Conservation (phyloP, 2,888 invertebrate species). For the Stramonita haemastoma region DNA sequence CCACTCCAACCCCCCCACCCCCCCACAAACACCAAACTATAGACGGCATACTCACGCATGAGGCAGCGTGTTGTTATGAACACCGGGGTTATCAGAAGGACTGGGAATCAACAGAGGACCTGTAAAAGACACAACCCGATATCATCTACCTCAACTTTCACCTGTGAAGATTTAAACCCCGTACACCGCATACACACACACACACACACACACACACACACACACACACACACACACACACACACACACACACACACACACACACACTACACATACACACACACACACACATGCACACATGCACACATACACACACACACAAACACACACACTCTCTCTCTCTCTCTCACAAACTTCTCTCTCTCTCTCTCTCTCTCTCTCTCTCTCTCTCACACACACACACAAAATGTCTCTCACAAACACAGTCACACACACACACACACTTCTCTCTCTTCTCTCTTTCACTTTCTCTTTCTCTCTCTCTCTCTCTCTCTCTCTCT, state of each 20-base stretch:
- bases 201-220: background rate
- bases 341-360: too few relatives aligned
- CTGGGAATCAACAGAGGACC: constrained; percentile 15
- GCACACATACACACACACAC: background rate
- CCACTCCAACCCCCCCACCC: too few relatives aligned
- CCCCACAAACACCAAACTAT: too few relatives aligned
- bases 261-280: background rate
- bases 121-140: background rate
- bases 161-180: background rate
- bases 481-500: too few relatives aligned
- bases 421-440: too few relatives aligned
- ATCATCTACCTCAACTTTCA: background rate
- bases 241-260: background rate
- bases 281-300: background rate
- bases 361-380: too few relatives aligned
- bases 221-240: constrained; percentile 23
- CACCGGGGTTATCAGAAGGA: background rate
- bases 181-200: background rate
- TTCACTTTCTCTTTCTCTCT: too few relatives aligned
- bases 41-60: background rate
- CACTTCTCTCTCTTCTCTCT: too few relatives aligned
- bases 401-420: background rate
- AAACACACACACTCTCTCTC: background rate
- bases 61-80: background rate
- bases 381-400: background rate